Conservation (phyloP, 2,113 vertebrate genomes). For the Vombatus ursinus region DNA sequence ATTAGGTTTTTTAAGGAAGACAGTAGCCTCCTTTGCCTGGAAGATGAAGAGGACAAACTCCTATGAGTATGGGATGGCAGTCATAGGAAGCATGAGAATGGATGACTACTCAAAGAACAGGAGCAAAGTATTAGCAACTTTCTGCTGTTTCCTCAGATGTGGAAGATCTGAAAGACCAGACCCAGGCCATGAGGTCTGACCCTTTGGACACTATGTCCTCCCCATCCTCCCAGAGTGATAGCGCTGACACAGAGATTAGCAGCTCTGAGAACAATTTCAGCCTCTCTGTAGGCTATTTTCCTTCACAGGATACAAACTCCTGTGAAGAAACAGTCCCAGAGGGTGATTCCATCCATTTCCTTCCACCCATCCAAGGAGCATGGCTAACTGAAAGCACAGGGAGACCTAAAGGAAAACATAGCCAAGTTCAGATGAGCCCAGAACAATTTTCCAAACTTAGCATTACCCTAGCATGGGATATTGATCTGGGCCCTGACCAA, state of each 20-base stretch:
- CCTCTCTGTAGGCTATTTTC: constrained; percentile 56
- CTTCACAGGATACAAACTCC: constrained; percentile 6
- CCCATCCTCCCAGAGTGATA: background rate
- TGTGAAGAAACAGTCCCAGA: background rate
- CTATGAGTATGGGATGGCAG: background rate
- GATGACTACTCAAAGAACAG: background rate
- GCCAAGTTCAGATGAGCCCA: background rate
- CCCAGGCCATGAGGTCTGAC: background rate
- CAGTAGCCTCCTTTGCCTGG: background rate
- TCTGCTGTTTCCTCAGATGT: background rate
- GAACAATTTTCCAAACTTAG: constrained; percentile 51
- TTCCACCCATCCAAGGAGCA: constrained; percentile 54
- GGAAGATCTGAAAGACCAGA: background rate
- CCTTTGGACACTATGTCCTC: background rate
- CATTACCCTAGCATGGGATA: constrained; percentile 47
- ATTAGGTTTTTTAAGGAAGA: background rate
- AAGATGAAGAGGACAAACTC: background rate
- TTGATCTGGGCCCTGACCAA: background rate
- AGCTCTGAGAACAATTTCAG: background rate
- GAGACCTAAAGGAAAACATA: background rate
- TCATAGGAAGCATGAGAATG: background rate
- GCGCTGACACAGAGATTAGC: background rate
- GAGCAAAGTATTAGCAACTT: background rate
- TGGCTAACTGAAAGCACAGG: background rate
- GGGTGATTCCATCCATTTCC: background rate